Conservation (phyloP, 2,113 vertebrate species). For the Rhinolophus sinicus region DNA sequence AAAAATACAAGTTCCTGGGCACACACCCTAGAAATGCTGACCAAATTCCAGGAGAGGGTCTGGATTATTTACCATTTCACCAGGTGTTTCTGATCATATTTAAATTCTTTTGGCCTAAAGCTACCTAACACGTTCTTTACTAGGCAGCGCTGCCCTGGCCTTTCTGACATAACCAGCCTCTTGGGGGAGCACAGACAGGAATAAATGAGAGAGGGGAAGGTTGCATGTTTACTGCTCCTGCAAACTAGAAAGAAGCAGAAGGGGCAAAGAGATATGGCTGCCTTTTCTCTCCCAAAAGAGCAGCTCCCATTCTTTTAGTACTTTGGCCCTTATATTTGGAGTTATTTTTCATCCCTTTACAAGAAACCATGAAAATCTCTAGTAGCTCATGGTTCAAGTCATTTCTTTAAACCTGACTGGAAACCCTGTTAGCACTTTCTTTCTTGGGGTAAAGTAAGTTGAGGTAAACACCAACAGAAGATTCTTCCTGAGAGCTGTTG, state of each 20-base stretch:
- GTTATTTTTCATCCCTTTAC: not conserved
- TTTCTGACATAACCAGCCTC: not conserved
- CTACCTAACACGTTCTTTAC: conserved; percentile 6
- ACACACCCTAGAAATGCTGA: not conserved
- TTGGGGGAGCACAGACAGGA: not conserved
- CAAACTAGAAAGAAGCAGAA: not conserved
- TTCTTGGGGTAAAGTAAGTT: not conserved
- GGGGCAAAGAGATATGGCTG: not conserved
- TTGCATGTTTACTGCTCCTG: not conserved
- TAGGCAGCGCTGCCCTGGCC: not conserved
- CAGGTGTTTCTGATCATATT: conserved; percentile 32
- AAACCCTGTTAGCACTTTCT: not conserved
- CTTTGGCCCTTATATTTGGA: not conserved
- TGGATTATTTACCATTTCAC: not conserved
- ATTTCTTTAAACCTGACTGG: not conserved
- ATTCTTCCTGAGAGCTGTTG: not conserved
- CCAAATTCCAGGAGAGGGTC: not conserved
- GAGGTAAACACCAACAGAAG: not conserved
- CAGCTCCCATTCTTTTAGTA: not conserved
- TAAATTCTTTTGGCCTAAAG: not conserved
- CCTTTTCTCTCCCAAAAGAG: not conserved
- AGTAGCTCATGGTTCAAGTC: not conserved
- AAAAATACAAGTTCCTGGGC: not conserved
- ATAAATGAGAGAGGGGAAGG: not conserved
- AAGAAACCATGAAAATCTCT: conserved; percentile 1